Evolutionary conservation across 2,113 vertebrate genomes (phyloP).

Genomic region (Albula glossodonta): DNA sequence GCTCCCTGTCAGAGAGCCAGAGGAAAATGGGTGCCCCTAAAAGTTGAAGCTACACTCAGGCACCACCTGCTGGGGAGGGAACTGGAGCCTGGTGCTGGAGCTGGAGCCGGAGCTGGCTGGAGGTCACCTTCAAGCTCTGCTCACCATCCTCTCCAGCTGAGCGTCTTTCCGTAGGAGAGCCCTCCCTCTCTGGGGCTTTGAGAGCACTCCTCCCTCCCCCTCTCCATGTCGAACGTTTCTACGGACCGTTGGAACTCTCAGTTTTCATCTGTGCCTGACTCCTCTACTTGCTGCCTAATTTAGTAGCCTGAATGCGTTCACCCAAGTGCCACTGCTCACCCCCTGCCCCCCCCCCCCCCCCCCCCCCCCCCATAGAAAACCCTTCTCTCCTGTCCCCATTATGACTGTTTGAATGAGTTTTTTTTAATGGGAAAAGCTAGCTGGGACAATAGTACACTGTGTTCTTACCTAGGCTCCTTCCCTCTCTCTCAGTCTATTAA

Average conservation of each 20-base stretch:
- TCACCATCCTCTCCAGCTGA: neutral
- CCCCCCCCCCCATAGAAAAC: neutral
- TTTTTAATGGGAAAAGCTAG: neutral
- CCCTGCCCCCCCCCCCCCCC: neutral
- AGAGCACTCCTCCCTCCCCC: neutral
- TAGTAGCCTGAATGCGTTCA: neutral
- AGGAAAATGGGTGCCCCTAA: neutral
- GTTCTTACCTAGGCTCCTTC: neutral
- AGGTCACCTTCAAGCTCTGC: slow-evolving; percentile 21
- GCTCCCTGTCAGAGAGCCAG: neutral
- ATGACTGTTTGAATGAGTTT: neutral
- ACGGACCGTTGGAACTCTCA: neutral
- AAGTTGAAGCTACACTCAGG: neutral
- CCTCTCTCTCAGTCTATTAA: neutral
- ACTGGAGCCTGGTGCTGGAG: neutral
- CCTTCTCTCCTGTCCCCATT: neutral
- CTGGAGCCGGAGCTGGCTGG: neutral
- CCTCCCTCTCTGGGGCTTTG: neutral
- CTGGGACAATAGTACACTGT: neutral
- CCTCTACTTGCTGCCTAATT: neutral
- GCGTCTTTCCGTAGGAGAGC: neutral
- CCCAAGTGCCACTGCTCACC: no score
- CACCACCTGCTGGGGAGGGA: neutral
- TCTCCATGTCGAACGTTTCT: neutral
- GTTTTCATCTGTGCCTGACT: neutral